Percentiles rank a stretch among this genome's conserved stretches.
phyloP scores from a whole-genome alignment of 2,888 invertebrate genomes.

The Resseliella maxima region DNA sequence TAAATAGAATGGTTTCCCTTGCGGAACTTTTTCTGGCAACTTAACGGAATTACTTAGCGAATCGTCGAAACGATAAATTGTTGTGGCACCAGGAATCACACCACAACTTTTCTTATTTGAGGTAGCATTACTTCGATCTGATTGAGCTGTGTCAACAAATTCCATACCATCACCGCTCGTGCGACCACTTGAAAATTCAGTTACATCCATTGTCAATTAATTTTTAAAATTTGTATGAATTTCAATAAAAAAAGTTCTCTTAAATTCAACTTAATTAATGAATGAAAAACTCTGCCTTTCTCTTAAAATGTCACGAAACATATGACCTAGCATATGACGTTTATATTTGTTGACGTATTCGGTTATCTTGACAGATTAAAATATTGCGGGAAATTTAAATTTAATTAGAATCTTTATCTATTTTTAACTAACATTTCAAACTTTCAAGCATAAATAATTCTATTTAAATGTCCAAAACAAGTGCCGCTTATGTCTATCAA shows the following conservation, averaged over 20 bases:
- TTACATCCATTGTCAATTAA: conserved; percentile 37
- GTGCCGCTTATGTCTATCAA: too few relatives aligned
- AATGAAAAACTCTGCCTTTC: neutral
- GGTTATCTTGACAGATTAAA: neutral
- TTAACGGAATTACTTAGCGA: conserved; percentile 62
- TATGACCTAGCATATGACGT: conserved; percentile 16
- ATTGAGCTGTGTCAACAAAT: conserved; percentile 64
- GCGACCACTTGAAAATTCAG: conserved; percentile 64
- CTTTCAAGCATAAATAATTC: too few relatives aligned
- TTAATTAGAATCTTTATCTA: too few relatives aligned
- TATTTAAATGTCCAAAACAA: too few relatives aligned
- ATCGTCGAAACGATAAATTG: conserved; percentile 67
- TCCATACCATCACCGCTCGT: conserved; percentile 86
- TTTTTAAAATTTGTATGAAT: neutral
- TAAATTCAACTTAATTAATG: too few relatives aligned
- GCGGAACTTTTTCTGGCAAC: conserved; percentile 69
- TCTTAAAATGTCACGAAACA: neutral
- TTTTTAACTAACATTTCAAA: too few relatives aligned
- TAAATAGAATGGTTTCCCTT: conserved; percentile 71
- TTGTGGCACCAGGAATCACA: conserved; percentile 64
- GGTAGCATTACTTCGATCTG: conserved; percentile 59
- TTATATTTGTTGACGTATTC: neutral
- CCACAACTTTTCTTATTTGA: conserved; percentile 61
- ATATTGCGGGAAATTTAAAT: neutral
- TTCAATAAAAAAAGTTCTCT: neutral